Percentiles rank a stretch among this genome's conserved stretches.
Conservation (phyloP, 1,140 invertebrate genomes). For the Pomacea maculata region DNA sequence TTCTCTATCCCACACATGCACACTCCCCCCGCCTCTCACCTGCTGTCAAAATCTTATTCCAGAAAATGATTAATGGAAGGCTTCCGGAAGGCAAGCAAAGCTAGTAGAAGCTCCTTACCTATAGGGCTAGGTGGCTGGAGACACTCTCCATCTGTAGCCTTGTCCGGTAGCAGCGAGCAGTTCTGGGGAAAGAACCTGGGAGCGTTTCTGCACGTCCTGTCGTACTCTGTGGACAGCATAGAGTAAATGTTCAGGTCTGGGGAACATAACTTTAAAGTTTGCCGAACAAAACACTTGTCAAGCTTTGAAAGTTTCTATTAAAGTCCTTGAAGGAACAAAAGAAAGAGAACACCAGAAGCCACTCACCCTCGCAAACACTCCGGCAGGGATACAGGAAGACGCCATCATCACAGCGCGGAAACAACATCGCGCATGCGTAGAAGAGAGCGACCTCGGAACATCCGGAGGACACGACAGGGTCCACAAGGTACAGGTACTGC, state of each 20-base stretch:
- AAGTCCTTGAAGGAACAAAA: too few species aligned
- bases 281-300: neutral
- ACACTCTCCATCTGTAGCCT: neutral
- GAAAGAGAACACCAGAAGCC: neutral
- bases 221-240: neutral
- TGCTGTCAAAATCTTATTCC: too few species aligned
- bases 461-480: conserved; percentile 5
- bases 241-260: too few species aligned
- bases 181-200: neutral
- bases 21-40: neutral
- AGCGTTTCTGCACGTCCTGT: neutral
- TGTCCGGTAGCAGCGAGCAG: neutral
- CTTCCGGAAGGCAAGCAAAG: too few species aligned
- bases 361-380: conserved; percentile 23
- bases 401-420: conserved; percentile 23
- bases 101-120: too few species aligned
- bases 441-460: conserved; percentile 16
- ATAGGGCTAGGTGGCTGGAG: neutral
- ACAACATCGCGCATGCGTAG: conserved; percentile 25
- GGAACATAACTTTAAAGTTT: neutral
- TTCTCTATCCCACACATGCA: neutral
- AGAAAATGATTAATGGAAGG: too few species aligned
- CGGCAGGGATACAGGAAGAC: conserved; percentile 9
- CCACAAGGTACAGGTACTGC: conserved; percentile 3
- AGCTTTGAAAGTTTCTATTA: neutral